These are phyloP conservation scores for Coracopsis vasa DNA, from an alignment of 2,113 vertebrate species.

Conservation along the genomic window DNA sequence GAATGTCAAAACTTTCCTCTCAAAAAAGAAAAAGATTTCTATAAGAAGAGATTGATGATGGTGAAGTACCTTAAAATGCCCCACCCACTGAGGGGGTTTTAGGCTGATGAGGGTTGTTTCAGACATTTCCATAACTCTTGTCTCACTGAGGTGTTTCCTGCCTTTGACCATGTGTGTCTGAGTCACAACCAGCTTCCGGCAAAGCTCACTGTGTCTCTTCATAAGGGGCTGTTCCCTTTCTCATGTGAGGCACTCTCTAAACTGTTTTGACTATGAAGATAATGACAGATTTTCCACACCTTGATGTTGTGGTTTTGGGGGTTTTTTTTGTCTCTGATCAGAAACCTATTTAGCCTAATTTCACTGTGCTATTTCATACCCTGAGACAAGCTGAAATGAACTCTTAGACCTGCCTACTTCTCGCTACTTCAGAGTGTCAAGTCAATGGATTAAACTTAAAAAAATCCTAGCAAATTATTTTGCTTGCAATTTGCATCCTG, in stretches of 20 bases:
- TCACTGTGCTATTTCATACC: background rate
- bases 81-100: background rate
- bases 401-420: background rate
- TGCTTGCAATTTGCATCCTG: background rate
- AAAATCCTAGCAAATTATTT: background rate
- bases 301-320: background rate
- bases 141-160: background rate
- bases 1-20: slow-evolving; percentile 66
- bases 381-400: background rate
- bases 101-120: background rate
- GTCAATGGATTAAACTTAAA: background rate
- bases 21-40: background rate
- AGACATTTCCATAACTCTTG: background rate
- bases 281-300: background rate
- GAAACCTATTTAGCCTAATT: background rate
- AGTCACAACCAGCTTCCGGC: background rate
- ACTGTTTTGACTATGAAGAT: background rate
- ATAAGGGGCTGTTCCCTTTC: background rate
- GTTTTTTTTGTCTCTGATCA: background rate
- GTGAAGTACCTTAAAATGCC: slow-evolving; percentile 6
- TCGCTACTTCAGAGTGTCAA: background rate
- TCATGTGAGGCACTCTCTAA: background rate
- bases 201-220: background rate
- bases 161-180: background rate
- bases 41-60: background rate